Conservation (phyloP, 2,797 vertebrate species). For the Microctenopoma steveboyesi region DNA sequence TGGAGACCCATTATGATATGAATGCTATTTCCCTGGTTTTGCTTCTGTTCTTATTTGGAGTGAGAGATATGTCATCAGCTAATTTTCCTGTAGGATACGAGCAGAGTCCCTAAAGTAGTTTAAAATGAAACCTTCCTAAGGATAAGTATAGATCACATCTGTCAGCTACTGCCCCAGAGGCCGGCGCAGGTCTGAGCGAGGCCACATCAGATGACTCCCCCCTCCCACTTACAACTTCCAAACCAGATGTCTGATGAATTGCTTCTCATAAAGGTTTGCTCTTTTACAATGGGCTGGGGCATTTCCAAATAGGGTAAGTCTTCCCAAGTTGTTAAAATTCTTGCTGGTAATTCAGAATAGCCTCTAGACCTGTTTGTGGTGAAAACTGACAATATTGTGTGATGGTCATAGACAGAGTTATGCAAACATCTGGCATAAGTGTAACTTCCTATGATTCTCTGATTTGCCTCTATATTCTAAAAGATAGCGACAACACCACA, state of each 20-base stretch:
- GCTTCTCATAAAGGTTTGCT: slow-evolving; percentile 75
- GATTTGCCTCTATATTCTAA: slow-evolving; percentile 15
- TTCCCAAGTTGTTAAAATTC: slow-evolving; percentile 70
- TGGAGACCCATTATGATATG: too few relatives aligned
- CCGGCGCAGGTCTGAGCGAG: slow-evolving; percentile 45
- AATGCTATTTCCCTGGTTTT: too few relatives aligned
- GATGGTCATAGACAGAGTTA: not conserved
- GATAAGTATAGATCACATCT: slow-evolving; percentile 57
- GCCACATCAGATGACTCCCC: slow-evolving; percentile 58
- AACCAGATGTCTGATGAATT: slow-evolving; percentile 79
- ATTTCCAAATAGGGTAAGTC: slow-evolving; percentile 70
- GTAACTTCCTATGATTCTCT: slow-evolving; percentile 26
- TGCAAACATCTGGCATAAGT: slow-evolving; percentile 24
- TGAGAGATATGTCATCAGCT: slow-evolving; percentile 1
- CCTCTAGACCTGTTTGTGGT: slow-evolving; percentile 48
- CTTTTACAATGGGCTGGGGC: slow-evolving; percentile 67
- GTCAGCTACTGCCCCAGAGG: slow-evolving; percentile 51
- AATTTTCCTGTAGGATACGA: slow-evolving; percentile 10
- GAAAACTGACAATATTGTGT: not conserved
- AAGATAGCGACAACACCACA: slow-evolving; percentile 8
- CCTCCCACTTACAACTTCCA: slow-evolving; percentile 52
- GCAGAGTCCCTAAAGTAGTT: slow-evolving; percentile 15
- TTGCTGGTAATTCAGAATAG: slow-evolving; percentile 63
- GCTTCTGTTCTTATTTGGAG: too few relatives aligned
- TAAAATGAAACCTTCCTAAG: slow-evolving; percentile 28